Base-by-base conservation (phyloP, 2,113 vertebrate genomes). In the Gambusia affinis region DNA sequence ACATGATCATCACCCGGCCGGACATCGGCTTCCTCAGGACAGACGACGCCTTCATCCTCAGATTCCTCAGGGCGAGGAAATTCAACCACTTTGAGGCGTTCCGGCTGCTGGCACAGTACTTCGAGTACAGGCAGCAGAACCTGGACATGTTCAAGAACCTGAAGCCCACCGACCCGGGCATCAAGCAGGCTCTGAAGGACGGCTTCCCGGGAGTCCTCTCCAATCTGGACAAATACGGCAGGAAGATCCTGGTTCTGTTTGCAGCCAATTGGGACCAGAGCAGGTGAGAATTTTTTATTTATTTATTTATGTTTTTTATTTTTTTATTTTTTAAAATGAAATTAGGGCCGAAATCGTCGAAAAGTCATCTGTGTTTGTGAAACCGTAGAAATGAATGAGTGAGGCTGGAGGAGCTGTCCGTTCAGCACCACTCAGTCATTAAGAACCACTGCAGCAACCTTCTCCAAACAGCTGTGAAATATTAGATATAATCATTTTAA, bases 81-180 rank as follows among this genome's bases (percentile, higher is more conserved):
- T 99, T 99, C 93, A 98, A 99, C 89, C 98, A 99, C 94, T 98
- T 98, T 47, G 98, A 99, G 92, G 98, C 98, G 30, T 99, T 99
- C 79, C 95, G 98, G 42, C 95, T 99, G 79, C 91, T 99, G 93
- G 97, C 98, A 72, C 98, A 99, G 75, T 99, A 99, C 83, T 99
- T 99, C 74, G 98, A 99, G 86, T 99, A 99, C 88, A 91, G 98
- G 27, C 97, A 99, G 89, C 98, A 99, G 92, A 99, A 99, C 92
- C 95, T 99, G 92, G 98, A 99, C 89, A 99, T 99, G 98, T 99
- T 99, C 93, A 99, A 99, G 93, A 99, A 98, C 96, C 96, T 99
- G 92, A 99, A 99, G 91, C 95, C 98, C 85, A 99, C 97, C 0
- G 98, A 99, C 89, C 97, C 97, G 0, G 97, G 98, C 39, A 99